phyloP scores from a whole-genome alignment of 2,888 invertebrate species.

The Melolontha melolontha region DNA sequence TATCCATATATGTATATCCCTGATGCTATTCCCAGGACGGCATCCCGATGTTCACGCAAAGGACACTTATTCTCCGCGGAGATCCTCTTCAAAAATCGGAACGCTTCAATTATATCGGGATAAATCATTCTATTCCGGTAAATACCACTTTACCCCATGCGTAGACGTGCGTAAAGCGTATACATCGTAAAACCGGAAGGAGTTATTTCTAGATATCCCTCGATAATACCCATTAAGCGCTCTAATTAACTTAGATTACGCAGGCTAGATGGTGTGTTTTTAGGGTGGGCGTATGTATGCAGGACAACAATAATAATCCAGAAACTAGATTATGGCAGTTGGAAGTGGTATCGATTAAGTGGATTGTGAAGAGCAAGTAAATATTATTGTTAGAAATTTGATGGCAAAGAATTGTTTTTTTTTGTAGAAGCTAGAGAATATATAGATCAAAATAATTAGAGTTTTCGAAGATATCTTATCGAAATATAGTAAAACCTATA shows the following conservation, averaged over 20 bases:
- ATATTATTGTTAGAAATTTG: no score
- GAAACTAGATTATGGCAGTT: no score
- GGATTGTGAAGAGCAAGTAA: no score
- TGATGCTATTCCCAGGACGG: not conserved
- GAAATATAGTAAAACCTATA: no score
- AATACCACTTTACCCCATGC: not conserved
- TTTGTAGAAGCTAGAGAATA: no score
- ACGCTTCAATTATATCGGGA: conserved; percentile 4
- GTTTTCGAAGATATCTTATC: no score
- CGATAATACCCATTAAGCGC: conserved; percentile 13
- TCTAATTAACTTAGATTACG: conserved; percentile 17
- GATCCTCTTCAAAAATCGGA: not conserved
- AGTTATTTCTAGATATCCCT: conserved; percentile 1
- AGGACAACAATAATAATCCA: no score
- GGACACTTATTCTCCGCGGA: not conserved
- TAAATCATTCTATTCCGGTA: conserved; percentile 11
- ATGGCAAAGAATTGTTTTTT: no score
- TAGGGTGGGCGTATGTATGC: not conserved
- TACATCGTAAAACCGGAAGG: not conserved
- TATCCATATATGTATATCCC: not conserved
- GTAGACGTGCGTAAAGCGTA: not conserved
- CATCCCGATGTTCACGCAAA: conserved; percentile 6
- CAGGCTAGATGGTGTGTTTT: not conserved
- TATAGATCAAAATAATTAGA: no score
- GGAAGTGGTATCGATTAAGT: no score